Evolutionary conservation across 2,888 invertebrate genomes (phyloP).

Genomic region (Drosophila kanekoi): DNA sequence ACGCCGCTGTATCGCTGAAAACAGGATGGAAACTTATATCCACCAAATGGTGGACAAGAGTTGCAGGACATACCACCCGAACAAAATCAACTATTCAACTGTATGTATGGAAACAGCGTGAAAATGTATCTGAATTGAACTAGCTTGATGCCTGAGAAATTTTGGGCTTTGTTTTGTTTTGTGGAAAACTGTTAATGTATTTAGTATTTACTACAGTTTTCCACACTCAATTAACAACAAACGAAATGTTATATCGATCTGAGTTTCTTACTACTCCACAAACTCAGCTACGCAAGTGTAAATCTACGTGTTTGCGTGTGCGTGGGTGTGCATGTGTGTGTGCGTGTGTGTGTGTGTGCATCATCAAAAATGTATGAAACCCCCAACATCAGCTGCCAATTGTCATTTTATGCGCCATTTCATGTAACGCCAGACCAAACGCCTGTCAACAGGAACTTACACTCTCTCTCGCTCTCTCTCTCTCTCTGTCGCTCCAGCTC

Average conservation of each 20-base stretch:
- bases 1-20: conserved; percentile 75
- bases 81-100: background rate
- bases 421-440: conserved; percentile 28
- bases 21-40: conserved; percentile 77
- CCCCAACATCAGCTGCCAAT: conserved; percentile 73
- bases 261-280: conserved; percentile 3
- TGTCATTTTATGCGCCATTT: conserved; percentile 79
- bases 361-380: conserved; percentile 42
- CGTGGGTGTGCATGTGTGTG: background rate
- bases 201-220: conserved; percentile 15
- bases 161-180: conserved; percentile 35
- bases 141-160: conserved; percentile 25
- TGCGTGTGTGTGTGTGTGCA: background rate
- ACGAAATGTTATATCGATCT: conserved; percentile 67
- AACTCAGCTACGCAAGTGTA: conserved; percentile 17
- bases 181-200: conserved; percentile 31
- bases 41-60: conserved; percentile 56
- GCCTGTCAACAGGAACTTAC: conserved; percentile 20
- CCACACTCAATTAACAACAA: conserved; percentile 31
- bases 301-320: conserved; percentile 7
- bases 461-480: background rate
- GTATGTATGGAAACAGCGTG: conserved; percentile 1
- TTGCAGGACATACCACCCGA: conserved; percentile 59
- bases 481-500: background rate
- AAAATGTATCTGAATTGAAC: conserved; percentile 15